Percentiles rank a stretch among this genome's conserved stretches.
Conservation (phyloP, 2,113 vertebrate genomes). For the Spheniscus mendiculus region DNA sequence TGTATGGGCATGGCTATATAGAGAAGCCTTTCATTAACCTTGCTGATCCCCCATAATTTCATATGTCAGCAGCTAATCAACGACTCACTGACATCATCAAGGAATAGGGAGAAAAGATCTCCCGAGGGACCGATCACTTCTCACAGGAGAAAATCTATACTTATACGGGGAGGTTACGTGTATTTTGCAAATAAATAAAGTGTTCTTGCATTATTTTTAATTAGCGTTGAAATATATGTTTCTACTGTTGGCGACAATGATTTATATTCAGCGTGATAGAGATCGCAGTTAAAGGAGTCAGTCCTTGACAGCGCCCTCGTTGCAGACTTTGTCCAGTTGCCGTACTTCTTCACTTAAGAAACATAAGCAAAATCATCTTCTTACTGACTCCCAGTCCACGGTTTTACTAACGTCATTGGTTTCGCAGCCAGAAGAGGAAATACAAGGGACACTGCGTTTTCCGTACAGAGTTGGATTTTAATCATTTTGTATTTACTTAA, state of each 20-base stretch:
- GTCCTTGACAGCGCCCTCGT: slow-evolving; percentile 14
- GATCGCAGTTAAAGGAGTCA: slow-evolving; percentile 15
- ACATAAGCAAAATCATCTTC: not conserved
- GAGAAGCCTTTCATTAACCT: slow-evolving; percentile 80
- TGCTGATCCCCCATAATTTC: slow-evolving; percentile 75
- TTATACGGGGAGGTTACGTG: not conserved
- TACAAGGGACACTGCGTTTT: not conserved
- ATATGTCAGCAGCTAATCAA: slow-evolving; percentile 77
- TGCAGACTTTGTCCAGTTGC: slow-evolving; percentile 31
- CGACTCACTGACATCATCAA: slow-evolving; percentile 76
- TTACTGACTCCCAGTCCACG: not conserved
- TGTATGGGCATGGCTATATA: slow-evolving; percentile 39
- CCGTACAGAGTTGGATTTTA: not conserved
- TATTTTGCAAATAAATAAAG: slow-evolving; percentile 44
- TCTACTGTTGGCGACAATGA: slow-evolving; percentile 44
- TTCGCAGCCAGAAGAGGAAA: not conserved
- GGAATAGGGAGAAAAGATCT: slow-evolving; percentile 53
- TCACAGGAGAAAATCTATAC: slow-evolving; percentile 64
- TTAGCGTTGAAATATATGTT: slow-evolving; percentile 50
- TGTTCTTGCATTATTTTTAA: not conserved
- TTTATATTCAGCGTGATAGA: slow-evolving; percentile 48
- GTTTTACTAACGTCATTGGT: not conserved
- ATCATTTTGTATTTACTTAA: slow-evolving; percentile 35
- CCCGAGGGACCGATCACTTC: slow-evolving; percentile 71
- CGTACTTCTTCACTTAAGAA: not conserved